Conservation (phyloP, 2,888 invertebrate genomes). For the Lymantria monacha region DNA sequence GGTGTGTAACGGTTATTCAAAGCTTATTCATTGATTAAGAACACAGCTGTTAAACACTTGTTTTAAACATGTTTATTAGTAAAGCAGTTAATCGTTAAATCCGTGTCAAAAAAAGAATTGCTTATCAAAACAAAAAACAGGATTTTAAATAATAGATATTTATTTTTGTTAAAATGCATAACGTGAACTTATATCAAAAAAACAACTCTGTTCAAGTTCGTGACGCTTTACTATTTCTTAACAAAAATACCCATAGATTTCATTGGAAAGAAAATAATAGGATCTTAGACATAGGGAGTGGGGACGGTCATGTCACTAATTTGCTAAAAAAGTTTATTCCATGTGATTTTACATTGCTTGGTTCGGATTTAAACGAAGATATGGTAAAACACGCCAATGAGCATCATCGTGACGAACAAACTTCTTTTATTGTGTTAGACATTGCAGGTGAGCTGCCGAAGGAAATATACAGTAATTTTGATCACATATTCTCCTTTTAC, state of each 20-base stretch:
- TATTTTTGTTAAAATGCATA: slow-evolving; percentile 63
- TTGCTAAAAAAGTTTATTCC: slow-evolving; percentile 83
- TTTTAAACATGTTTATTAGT: no score
- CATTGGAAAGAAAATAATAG: slow-evolving; percentile 73
- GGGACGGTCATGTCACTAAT: slow-evolving; percentile 86
- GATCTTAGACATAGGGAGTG: slow-evolving; percentile 87
- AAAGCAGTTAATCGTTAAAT: no score
- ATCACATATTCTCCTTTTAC: slow-evolving; percentile 88
- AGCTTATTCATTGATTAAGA: no score
- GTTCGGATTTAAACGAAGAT: slow-evolving; percentile 85
- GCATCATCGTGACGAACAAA: slow-evolving; percentile 62
- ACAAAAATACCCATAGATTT: slow-evolving; percentile 81
- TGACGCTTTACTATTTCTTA: slow-evolving; percentile 72
- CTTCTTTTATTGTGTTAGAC: slow-evolving; percentile 80
- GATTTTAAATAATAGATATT: no score
- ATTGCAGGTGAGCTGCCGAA: slow-evolving; percentile 76
- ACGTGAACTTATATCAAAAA: slow-evolving; percentile 86
- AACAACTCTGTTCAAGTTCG: slow-evolving; percentile 86
- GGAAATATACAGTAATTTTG: slow-evolving; percentile 75
- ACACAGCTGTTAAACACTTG: no score
- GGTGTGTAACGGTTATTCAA: no score
- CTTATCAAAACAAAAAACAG: no score
- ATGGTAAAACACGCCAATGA: slow-evolving; percentile 86
- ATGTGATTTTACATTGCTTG: slow-evolving; percentile 72
- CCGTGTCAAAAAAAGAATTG: no score